These are phyloP conservation scores for Odontophorus gujanensis DNA, from an alignment of 2,113 vertebrate species.

Conservation along the genomic window DNA sequence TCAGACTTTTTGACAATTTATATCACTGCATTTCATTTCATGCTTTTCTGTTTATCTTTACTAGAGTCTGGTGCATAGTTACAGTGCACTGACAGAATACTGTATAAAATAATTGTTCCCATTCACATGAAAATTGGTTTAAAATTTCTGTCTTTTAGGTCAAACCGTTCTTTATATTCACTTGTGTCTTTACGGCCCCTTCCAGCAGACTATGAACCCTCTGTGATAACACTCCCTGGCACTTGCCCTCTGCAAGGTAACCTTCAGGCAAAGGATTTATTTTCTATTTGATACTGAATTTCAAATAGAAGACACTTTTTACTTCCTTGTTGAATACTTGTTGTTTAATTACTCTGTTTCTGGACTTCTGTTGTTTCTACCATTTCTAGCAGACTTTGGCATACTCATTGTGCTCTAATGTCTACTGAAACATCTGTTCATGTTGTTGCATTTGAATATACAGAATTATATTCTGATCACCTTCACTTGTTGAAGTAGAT, in stretches of 20 bases:
- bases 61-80: neutral
- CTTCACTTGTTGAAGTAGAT: neutral
- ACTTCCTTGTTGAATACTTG: neutral
- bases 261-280: neutral
- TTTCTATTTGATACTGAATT: neutral
- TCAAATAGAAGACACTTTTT: neutral
- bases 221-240: slow-evolving; percentile 82
- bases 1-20: neutral
- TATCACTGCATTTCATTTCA: rapidly evolving
- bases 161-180: slow-evolving; percentile 90
- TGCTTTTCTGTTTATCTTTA: neutral
- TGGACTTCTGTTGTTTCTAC: neutral
- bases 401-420: neutral
- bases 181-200: slow-evolving; percentile 92
- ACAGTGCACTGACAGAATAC: neutral
- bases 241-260: slow-evolving; percentile 81
- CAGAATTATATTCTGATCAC: neutral
- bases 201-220: slow-evolving; percentile 88
- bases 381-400: neutral
- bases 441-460: neutral
- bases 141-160: slow-evolving; percentile 78
- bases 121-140: neutral
- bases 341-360: neutral
- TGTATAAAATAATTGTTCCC: neutral
- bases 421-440: neutral